Evolutionary conservation across 1,140 invertebrate genomes (phyloP).

Genomic region (Drosophila equinoxialis): DNA sequence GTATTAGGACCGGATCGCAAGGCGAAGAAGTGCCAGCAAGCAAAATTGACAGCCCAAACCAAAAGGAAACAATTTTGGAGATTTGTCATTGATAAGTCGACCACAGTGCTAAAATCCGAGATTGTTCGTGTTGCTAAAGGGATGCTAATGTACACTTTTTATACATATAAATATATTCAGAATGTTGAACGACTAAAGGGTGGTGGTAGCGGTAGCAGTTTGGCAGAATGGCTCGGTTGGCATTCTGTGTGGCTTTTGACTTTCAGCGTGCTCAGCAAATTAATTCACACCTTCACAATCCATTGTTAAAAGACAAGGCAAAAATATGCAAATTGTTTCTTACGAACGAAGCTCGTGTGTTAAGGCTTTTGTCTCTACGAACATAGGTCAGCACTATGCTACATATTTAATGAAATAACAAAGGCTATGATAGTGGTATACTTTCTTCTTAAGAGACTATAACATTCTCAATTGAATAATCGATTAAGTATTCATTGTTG

Average conservation of each 20-base stretch:
- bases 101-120: slow-evolving; percentile 54
- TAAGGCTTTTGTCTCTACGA: slow-evolving; percentile 9
- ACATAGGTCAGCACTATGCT: slow-evolving; percentile 9
- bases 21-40: slow-evolving; percentile 74
- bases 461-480: too few species aligned
- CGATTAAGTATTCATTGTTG: too few species aligned
- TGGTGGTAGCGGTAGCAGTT: slow-evolving; percentile 18
- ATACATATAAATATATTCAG: slow-evolving; percentile 56
- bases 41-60: slow-evolving; percentile 74
- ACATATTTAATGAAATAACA: not conserved
- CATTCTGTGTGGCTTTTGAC: slow-evolving; percentile 71
- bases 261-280: slow-evolving; percentile 76
- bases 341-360: slow-evolving; percentile 57
- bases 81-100: slow-evolving; percentile 81
- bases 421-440: too few species aligned
- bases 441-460: too few species aligned
- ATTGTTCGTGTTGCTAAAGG: slow-evolving; percentile 39
- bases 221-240: slow-evolving; percentile 9
- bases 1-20: slow-evolving; percentile 41
- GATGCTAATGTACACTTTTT: slow-evolving; percentile 62
- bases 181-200: slow-evolving; percentile 46
- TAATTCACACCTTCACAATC: slow-evolving; percentile 81
- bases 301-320: slow-evolving; percentile 74
- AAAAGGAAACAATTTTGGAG: slow-evolving; percentile 79
- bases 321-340: slow-evolving; percentile 80